phyloP scores from a whole-genome alignment of 1,140 invertebrate species.

The Bombus vancouverensis region DNA sequence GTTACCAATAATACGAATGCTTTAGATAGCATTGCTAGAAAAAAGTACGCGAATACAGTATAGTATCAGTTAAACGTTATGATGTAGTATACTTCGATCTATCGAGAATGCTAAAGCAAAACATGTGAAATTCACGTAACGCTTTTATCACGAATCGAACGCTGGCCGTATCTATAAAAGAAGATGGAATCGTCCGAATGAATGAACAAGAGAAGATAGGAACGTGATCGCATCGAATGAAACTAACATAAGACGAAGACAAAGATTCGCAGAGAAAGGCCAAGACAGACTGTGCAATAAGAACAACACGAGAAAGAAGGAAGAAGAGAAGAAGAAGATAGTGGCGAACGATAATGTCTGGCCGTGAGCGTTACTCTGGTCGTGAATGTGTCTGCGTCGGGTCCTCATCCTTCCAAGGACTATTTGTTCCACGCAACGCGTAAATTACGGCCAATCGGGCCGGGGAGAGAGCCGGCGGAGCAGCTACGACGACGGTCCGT shows the following conservation, averaged over 20 bases:
- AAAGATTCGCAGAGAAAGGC: not conserved
- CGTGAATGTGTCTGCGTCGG: slow-evolving; percentile 56
- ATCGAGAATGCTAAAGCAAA: no score
- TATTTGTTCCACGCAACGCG: slow-evolving; percentile 70
- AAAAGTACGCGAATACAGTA: no score
- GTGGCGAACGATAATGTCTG: slow-evolving; percentile 61
- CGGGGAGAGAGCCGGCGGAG: slow-evolving; percentile 16
- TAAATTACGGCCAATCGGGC: slow-evolving; percentile 66
- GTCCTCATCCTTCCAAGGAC: slow-evolving; percentile 62
- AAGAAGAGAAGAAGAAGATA: slow-evolving; percentile 42
- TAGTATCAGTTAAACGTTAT: no score
- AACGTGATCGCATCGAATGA: not conserved
- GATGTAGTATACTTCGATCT: no score
- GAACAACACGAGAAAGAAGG: not conserved
- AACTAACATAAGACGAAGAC: not conserved
- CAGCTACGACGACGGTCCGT: slow-evolving; percentile 41
- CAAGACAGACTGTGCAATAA: not conserved
- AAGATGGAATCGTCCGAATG: not conserved
- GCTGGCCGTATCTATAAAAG: not conserved
- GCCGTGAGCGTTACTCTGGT: slow-evolving; percentile 62
- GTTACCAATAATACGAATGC: no score
- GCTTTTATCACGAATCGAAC: not conserved
- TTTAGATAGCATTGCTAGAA: no score
- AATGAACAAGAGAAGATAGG: not conserved
- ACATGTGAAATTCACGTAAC: not conserved